Evolutionary conservation across 2,797 vertebrate genomes (phyloP), one percentile per base, ranked within the genome.

Genomic region (Ptychadena robeensis): DNA sequence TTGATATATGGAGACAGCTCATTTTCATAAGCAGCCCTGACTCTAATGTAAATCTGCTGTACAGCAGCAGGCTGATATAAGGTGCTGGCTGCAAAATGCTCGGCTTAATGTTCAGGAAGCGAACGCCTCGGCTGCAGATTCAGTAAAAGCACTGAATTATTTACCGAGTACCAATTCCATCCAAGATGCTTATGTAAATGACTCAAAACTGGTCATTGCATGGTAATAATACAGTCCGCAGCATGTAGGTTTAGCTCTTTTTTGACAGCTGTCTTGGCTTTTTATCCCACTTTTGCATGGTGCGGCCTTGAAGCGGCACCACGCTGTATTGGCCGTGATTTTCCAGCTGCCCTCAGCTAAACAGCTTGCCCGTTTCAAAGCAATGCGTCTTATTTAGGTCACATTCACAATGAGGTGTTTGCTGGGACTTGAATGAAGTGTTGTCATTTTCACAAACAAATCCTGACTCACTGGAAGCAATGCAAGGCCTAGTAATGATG

Each of bases 181-280:
- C 84, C 89, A 80, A 89, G 87, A 88, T 63, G 72, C 85, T 88
- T 89, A 89, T 90, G 90, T 89, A 91, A 91, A 87, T 91, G 81
- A 84, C 79, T 82, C 82, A 83, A 89, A 91, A 89, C 85, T 88
- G 87, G 91, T 89, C 85, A 90, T 70, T 82, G 89, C 73, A 86
- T 74, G 82, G 69, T 88, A 90, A 72, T 86, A 80, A 85, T 87
- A 80, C 83, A 86, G 86, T 90, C 87, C 80, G 86, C 25, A 40
- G 32, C 69, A 61, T 44, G 75, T 37, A 87, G 85, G 82, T 90
- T 91, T 76, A 88, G 70, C 85, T 89, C 87, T n/a, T 38, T 83
- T 90, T 88, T 86, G 76, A 89, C 87, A 87, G 59, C 59, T 88
- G 86, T 83, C 88, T 88, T 86, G 87, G 65, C 78, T 85, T 78